Base-by-base conservation (phyloP, 2,113 vertebrate genomes). In the Aspidoscelis tigris region DNA sequence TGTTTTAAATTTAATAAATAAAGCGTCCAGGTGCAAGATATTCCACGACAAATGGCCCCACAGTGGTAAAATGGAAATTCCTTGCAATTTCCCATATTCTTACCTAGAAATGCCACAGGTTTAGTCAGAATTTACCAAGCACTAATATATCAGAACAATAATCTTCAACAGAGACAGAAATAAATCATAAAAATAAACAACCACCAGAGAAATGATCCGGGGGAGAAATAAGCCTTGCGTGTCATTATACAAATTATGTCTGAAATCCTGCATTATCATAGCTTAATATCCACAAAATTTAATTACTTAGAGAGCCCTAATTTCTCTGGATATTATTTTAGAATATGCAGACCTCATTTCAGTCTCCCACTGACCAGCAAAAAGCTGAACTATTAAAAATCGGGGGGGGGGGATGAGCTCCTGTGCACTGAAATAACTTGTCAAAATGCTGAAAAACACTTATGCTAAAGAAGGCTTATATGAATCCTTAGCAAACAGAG, bases 381-480 rank as follows among this genome's bases (percentile, higher is more conserved):
- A 89, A 90, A 78, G 0, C 10, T 5, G 4, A 71, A 76, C 76
- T 50, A 2, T 2, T 7, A 61, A 86, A 10, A 33, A 78, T 64
- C 1, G 20, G 81, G 71, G 24, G 18, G 18, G 24, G 18, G 18
- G 72, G 61, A 89, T 87, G 76, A 2, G 7, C 12, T 50, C 79
- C 68, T 50, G 22, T 41, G 53, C 33, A n/a, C 50, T 83, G 76
- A 82, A 89, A 83, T 43, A 5, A 87, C 41, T 24, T 33, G 61
- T 83, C 87, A 86, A 90, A 89, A 84, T 76, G 84, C n/a, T 64
- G 50, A 75, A 74, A 50, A 47, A 39, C 7, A 1, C 4, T 20
- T 80, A 78, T 78, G 20, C 41, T 89, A 55, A 58, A 5, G 10
- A 12, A 1, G 12, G 80, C 24, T 78, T 6, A 41, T 9, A 43